Base-by-base conservation (phyloP, 2,113 vertebrate genomes). In the human region DNA sequence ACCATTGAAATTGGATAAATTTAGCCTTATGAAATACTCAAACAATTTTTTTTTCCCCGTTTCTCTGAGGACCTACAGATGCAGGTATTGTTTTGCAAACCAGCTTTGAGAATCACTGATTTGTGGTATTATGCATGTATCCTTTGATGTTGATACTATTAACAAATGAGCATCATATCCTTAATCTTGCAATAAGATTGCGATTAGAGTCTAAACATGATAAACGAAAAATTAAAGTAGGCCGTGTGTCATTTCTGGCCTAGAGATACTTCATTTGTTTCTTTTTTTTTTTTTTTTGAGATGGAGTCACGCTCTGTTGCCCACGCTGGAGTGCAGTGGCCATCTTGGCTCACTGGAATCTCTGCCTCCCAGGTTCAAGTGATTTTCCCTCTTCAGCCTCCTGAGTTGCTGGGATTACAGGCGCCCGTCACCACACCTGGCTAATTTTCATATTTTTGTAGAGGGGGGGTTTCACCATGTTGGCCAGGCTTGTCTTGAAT, bases 241-340 rank as follows among this genome's bases (percentile, higher is more conserved):
- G 48, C 48, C 35, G 27, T 6, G 64, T 97, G 81, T 95, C 86
- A 96, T 96, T 95, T 96, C 61, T 96, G 93, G 64, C 64, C 70
- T 70, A 82, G 82, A 86, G 90, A 59, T 87, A 70, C 64, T 89
- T 78, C 8, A 48, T 94, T 92, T 87, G 40, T 96, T 79, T 61
- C 27, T 61, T 64, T 30, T 64, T 8, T 30, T 64, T 57, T 57
- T 59, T 22, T 59, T 64, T 64, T 32, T 30, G 27, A 64, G 61
- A 12, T 30, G 61, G 27, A 64, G 61, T 64, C 61, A 30, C 30
- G 27, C 27, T 64, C 27, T 64, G 27, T 64, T 6, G 61, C 61
- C 61, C 27, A 64, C 11, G 61, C 61, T 32, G 61, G 61, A 64
- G 61, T 64, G 12, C 12, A 13, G 61, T 64, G 61, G 61, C 61